Evolutionary conservation across 2,113 vertebrate genomes (phyloP).

Genomic region (Phyllostomus discolor): DNA sequence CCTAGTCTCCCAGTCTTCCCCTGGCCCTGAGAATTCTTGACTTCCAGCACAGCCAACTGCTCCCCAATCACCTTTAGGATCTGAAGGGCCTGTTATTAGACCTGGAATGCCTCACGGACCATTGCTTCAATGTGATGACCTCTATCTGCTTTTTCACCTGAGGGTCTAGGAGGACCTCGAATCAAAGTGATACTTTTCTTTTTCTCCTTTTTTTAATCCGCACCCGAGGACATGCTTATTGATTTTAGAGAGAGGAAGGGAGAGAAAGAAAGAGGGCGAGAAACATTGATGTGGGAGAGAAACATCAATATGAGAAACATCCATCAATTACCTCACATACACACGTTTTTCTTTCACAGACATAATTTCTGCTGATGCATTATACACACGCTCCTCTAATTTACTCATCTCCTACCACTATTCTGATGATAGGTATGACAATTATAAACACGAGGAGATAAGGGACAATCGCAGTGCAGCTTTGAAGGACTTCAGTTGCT

Average conservation of each 20-base stretch:
- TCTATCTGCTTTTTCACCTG: background rate
- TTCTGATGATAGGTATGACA: background rate
- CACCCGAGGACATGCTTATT: no score
- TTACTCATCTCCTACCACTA: conserved; percentile 53
- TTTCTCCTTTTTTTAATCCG: no score
- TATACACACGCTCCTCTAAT: conserved; percentile 15
- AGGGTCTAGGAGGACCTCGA: background rate
- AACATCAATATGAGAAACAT: no score
- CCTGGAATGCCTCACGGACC: background rate
- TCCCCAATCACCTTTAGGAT: conserved; percentile 66
- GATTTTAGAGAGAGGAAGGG: no score
- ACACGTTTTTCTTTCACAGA: conserved; percentile 47
- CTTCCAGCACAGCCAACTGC: background rate
- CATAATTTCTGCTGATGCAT: conserved; percentile 44
- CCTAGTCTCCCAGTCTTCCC: conserved; percentile 33
- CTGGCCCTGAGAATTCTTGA: conserved; percentile 31
- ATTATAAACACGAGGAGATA: conserved; percentile 47
- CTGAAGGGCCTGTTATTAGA: conserved; percentile 47
- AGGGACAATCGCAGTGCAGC: background rate
- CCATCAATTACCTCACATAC: no score
- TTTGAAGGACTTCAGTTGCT: conserved; percentile 50
- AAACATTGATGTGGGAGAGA: no score
- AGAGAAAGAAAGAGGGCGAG: no score
- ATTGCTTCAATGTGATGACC: background rate
- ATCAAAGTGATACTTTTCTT: background rate